Conservation (phyloP, 2,797 vertebrate species). For the Alauda arvensis region DNA sequence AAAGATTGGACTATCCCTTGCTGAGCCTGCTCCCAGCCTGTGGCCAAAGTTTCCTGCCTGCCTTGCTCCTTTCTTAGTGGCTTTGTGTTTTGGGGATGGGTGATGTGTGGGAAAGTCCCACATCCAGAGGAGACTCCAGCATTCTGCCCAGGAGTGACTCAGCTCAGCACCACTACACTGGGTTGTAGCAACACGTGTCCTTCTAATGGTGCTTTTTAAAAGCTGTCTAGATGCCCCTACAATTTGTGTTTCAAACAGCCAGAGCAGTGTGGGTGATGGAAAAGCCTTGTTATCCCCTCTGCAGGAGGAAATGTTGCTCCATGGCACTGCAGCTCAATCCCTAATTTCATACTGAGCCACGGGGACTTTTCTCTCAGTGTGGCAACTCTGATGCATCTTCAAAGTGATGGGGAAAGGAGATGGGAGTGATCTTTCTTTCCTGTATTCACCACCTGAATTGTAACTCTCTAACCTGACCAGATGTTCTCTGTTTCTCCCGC, state of each 20-base stretch:
- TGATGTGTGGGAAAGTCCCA: not conserved
- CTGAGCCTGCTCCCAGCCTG: not conserved
- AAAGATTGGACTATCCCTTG: not conserved
- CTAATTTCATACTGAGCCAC: not conserved
- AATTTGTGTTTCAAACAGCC: not conserved
- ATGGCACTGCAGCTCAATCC: not conserved
- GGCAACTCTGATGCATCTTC: not conserved
- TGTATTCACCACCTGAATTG: not conserved
- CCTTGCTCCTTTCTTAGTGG: not conserved
- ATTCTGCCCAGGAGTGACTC: not conserved
- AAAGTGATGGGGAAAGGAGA: not conserved
- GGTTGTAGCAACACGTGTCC: not conserved
- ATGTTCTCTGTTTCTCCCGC: not conserved
- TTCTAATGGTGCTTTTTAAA: accelerated
- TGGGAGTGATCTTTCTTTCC: not conserved
- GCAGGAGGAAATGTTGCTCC: not conserved
- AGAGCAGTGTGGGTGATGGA: not conserved
- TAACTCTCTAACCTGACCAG: slow-evolving; percentile 7
- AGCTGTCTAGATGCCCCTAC: not conserved
- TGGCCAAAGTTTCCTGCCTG: not conserved
- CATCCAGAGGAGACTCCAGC: not conserved
- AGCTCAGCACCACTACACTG: not conserved
- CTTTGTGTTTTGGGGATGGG: not conserved
- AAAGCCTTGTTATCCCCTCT: not conserved
- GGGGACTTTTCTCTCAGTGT: not conserved